Base-by-base conservation (phyloP, 2,797 vertebrate genomes). In the Echeneis naucrates region DNA sequence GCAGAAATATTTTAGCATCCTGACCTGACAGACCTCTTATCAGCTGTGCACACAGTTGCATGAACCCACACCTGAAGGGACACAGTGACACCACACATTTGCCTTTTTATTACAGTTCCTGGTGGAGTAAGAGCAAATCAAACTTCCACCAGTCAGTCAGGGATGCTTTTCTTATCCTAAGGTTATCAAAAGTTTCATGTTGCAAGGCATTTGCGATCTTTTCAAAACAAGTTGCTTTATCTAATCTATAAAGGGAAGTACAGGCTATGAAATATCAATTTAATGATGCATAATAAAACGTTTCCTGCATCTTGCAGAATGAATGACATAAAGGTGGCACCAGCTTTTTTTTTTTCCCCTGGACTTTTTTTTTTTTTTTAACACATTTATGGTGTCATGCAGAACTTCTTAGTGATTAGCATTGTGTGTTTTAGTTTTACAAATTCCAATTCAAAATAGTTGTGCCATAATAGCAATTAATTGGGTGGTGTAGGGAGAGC, bases 11-110 rank as follows among this genome's bases (percentile, higher is more conserved):
- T n/a, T n/a, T n/a, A n/a, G n/a, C 65, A 24, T 58, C 53, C 52
- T 63, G 61, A 64, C 71, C 9, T 37, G 71, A 71, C 61, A 48
- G 70, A 47, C 11, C 14, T 69, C 24, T 62, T 44, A 24, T 78
- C 12, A 37, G 0, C 33, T 17, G 55, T 21, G 1, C 61, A 26
- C 17, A 33, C 56, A 70, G 12, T 58, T 57, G 26, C 55, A 67
- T 27, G 16, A 55, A 35, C 40, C 3, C 14, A 26, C 24, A 57
- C 26, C 70, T 69, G 44, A 40, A 40, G 16, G 37, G 50, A 45
- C 13, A 27, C 17, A 21, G 14, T 42, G 51, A 54, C 37, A 23
- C 40, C 35, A 4, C 23, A 19, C 55, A 23, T 67, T 48, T 50
- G 26, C 37, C 35, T 37, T 0, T 17, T 17, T 5, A 56, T 57